Conservation (phyloP, 2,797 vertebrate species). For the Typhlichthys eigenmanni region DNA sequence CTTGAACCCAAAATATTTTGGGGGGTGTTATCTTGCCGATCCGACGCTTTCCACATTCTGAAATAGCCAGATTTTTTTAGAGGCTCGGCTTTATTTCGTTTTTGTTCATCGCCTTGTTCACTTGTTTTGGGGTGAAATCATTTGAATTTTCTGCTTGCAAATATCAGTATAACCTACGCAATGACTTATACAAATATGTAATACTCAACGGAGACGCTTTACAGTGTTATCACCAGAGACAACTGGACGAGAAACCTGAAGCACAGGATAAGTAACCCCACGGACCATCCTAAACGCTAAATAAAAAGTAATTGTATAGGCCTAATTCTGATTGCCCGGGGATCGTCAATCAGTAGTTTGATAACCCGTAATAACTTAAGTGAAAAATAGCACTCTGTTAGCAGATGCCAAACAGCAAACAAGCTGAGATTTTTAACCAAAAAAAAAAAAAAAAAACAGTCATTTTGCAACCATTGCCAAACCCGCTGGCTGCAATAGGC, state of each 20-base stretch:
- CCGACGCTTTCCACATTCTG: slow-evolving; percentile 59
- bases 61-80: slow-evolving; percentile 61
- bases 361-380: slow-evolving; percentile 34
- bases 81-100: slow-evolving; percentile 48
- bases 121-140: slow-evolving; percentile 25
- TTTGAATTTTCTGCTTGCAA: slow-evolving; percentile 21
- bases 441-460: background rate
- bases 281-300: slow-evolving; percentile 49
- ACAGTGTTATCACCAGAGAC: slow-evolving; percentile 40
- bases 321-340: slow-evolving; percentile 48
- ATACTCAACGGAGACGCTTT: slow-evolving; percentile 34
- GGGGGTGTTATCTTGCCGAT: slow-evolving; percentile 52
- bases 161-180: slow-evolving; percentile 32
- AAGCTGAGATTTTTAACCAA: slow-evolving; percentile 25
- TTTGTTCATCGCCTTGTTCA: slow-evolving; percentile 44
- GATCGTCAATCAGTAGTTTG: slow-evolving; percentile 55
- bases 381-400: slow-evolving; percentile 35
- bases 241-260: slow-evolving; percentile 42
- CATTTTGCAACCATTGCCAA: slow-evolving; percentile 46
- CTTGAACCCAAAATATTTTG: slow-evolving; percentile 67
- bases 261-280: slow-evolving; percentile 52
- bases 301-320: slow-evolving; percentile 65
- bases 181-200: slow-evolving; percentile 29
- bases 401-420: slow-evolving; percentile 14
- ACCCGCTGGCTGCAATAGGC: slow-evolving; percentile 52